Conservation (phyloP, 2,113 vertebrate species). For the Cervus canadensis region DNA sequence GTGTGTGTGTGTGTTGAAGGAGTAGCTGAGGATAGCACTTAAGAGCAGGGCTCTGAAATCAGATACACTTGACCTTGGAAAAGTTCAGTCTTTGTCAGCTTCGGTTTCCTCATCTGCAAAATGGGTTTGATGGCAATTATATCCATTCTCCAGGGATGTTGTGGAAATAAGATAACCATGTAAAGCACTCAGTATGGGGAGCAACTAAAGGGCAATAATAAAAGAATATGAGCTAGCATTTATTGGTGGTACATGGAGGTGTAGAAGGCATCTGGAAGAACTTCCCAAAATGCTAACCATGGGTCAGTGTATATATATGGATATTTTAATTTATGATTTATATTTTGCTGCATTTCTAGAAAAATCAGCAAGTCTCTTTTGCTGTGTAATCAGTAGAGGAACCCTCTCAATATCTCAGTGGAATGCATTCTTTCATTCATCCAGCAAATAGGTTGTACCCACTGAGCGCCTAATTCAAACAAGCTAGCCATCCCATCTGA, state of each 20-base stretch:
- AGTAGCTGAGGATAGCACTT: not conserved
- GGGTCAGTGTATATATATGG: not conserved
- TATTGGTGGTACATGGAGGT: not conserved
- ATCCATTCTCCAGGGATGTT: not conserved
- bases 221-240: not conserved
- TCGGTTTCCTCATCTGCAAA: not conserved
- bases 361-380: not conserved
- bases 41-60: not conserved
- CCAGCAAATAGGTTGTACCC: not conserved
- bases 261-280: not conserved
- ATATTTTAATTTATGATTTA: not conserved
- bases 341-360: not conserved
- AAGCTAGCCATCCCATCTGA: not conserved
- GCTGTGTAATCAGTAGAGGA: not conserved
- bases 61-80: not conserved
- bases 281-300: not conserved
- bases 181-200: not conserved
- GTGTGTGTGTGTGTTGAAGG: not conserved
- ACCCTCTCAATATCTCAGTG: not conserved
- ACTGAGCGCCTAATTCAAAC: rapidly evolving
- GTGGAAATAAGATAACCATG: not conserved
- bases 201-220: not conserved
- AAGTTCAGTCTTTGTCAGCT: not conserved
- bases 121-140: not conserved
- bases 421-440: not conserved